Base-by-base conservation (phyloP, 2,888 invertebrate species). In the Dicyrtomina minuta region DNA sequence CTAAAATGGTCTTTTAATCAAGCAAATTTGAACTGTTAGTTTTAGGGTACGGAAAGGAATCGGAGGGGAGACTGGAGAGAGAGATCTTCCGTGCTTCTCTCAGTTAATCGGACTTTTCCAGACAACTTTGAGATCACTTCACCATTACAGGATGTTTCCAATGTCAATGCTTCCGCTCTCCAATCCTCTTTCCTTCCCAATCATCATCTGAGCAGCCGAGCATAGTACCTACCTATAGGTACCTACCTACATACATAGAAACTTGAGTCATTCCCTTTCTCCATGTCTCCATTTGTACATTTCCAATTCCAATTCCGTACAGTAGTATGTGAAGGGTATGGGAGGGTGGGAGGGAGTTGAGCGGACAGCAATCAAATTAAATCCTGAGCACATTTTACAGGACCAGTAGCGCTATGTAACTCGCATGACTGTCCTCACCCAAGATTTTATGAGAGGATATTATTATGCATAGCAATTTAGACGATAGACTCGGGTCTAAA, bases 1-100 rank as follows among this genome's bases (percentile, higher is more conserved):
- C 51, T 51, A 51, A 51, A 51, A 51, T 17, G 51, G 22, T 22
- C 22, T 51, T 51, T 51, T 51, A 51, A 51, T 51, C 51, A 51
- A 51, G 51, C 20, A 51, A 51, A 51, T 51, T 51, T 51, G 17
- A n/a, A 17, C 22, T 51, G 51, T 17, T 22, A 51, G 51, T 22
- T 51, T 17, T 46, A 46, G 46, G n/a, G 1, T 20, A 46, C n/a
- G n/a, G n/a, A n/a, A n/a, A n/a, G n/a, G n/a, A n/a, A n/a, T n/a
- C n/a, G n/a, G n/a, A n/a, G n/a, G 33, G 33, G 33, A 33, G 33
- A n/a, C n/a, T n/a, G n/a, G 4, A 33, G 33, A 5, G 33, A 33
- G 33, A 3, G 33, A 3, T 33, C 33, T 8, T 33, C 10, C 51
- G 51, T 51, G 51, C 17, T 20, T 22, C 51, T 20, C 51, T 51